phyloP scores from a whole-genome alignment of 2,113 vertebrate genomes.

The Malurus cyaneus region DNA sequence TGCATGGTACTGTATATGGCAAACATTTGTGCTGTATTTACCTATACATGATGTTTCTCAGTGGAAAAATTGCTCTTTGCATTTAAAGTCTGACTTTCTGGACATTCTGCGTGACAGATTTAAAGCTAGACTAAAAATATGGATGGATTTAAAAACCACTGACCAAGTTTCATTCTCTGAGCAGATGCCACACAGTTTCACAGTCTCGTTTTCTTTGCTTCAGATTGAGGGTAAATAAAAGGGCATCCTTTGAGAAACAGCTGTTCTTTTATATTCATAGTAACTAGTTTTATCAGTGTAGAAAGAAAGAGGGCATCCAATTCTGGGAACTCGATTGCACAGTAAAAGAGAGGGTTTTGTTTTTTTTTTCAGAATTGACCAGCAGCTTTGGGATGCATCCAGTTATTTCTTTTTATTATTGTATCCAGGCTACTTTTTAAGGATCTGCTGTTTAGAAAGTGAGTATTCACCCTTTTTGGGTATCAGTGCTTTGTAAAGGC shows the following conservation, averaged over 20 bases:
- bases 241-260: neutral
- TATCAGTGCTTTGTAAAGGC: neutral
- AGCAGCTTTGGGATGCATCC: neutral
- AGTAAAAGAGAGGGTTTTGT: neutral
- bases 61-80: neutral
- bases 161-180: neutral
- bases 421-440: neutral
- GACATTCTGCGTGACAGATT: rapidly evolving
- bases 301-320: neutral
- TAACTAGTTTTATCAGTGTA: neutral
- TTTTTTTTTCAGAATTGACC: neutral
- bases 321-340: neutral
- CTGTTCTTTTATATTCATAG: neutral
- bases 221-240: slow-evolving; percentile 20
- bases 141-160: slow-evolving; percentile 16
- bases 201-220: neutral
- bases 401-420: neutral
- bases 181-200: neutral
- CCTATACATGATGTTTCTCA: neutral
- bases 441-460: neutral
- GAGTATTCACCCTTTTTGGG: neutral
- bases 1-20: neutral
- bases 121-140: neutral
- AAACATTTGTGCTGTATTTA: neutral
- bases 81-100: neutral